Evolutionary conservation across 2,797 vertebrate species (phyloP).

Genomic region (Pyrocephalus nanus): DNA sequence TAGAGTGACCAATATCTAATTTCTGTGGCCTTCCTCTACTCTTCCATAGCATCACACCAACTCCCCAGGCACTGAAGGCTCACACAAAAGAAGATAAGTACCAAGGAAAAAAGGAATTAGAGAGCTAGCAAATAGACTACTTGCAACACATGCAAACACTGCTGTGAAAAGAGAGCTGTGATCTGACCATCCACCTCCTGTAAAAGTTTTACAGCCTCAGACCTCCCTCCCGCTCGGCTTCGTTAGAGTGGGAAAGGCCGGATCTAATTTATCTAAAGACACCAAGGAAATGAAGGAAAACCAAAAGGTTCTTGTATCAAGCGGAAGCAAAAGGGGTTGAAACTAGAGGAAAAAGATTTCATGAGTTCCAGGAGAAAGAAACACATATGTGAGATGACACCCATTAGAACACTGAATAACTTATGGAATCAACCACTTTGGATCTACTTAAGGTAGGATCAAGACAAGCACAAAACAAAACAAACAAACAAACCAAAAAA

Average conservation of each 20-base stretch:
- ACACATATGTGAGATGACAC: neutral
- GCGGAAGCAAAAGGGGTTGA: neutral
- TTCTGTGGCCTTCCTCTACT: neutral
- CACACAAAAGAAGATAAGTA: neutral
- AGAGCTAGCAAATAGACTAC: neutral
- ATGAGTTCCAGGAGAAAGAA: constrained; percentile 1
- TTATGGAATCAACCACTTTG: neutral
- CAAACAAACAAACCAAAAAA: too few species aligned
- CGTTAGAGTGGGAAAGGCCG: neutral
- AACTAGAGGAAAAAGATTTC: neutral
- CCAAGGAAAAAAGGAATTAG: neutral
- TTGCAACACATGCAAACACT: neutral
- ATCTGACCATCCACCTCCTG: neutral
- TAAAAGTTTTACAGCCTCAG: neutral
- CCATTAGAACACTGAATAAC: neutral
- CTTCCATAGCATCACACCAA: neutral
- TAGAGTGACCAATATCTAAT: neutral
- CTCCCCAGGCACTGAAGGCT: neutral
- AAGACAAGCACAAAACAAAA: neutral
- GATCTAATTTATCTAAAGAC: neutral
- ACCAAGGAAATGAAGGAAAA: neutral
- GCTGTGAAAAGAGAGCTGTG: neutral
- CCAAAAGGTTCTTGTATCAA: neutral
- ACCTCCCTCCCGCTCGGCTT: neutral
- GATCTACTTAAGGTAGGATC: neutral